Base-by-base conservation (phyloP, 2,888 invertebrate genomes). In the Lacanobia oleracea region DNA sequence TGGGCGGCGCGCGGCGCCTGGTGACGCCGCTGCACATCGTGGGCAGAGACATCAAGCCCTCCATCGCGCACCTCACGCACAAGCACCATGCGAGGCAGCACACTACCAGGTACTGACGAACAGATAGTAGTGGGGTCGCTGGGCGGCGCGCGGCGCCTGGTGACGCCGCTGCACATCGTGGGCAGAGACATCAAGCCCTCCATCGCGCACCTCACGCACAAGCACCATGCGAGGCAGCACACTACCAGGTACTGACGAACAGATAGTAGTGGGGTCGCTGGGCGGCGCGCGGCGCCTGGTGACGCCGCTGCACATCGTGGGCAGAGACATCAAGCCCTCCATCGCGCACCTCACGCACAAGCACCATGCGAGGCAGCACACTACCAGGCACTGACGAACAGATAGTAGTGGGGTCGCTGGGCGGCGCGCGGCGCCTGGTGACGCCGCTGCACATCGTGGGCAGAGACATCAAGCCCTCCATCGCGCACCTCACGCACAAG, bases 331-430 rank as follows among this genome's bases (percentile, higher is more conserved):
- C 62, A 95, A 95, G 87, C 86, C 91, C 2, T 83, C 60, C 53
- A 54, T 93, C 72, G 87, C 90, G 43, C 93, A 90, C 61, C 86
- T 91, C 70, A 67, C 91, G 75, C 93, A 93, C 78, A 75, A 75
- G 33, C 87, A 89, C 51, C 89, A 84, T 67, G 82, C 88, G 18
- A 75, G 92, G 60, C 93, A 92, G 43, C 89, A 90, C 53, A 86
- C 88, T 16, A 76, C 43, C 43, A 96, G 96, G 96, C 96, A 70
- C 9, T 12, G 43, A 95, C 95, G 72, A 96, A 96, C 79, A 90
- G 96, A 96, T 96, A 71, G 90, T 96, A 78, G 94, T 96, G 83
- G 95, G 95, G 43, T 85, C 91, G 18, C 89, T 94, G 74, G 92
- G 91, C 62, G 92, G 91, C 54, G 80, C 90, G 64, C 79, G 93